These are phyloP conservation scores for Mycteria americana DNA, from an alignment of 2,797 vertebrate genomes.

Conservation along the genomic window DNA sequence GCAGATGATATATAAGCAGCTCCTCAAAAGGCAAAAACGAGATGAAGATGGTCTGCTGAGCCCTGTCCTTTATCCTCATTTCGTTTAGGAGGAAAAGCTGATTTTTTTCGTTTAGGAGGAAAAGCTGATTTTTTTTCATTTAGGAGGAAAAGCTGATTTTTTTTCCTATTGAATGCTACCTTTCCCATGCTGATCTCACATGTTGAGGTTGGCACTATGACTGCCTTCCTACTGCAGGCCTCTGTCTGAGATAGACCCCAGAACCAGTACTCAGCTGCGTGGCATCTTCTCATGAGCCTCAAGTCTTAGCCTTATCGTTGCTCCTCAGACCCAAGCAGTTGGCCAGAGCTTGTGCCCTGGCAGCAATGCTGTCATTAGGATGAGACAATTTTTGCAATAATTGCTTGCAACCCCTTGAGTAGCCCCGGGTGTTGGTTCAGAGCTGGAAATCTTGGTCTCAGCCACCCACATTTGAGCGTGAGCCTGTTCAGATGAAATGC, in stretches of 20 bases:
- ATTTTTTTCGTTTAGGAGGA: background rate
- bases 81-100: background rate
- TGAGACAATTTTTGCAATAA: background rate
- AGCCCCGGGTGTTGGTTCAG: background rate
- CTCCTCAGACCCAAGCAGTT: background rate
- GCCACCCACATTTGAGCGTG: background rate
- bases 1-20: background rate
- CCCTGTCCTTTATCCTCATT: background rate
- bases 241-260: background rate
- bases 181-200: background rate
- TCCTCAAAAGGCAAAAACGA: background rate
- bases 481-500: background rate
- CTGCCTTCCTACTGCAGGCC: background rate
- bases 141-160: too few species aligned
- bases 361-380: background rate
- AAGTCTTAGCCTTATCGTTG: background rate
- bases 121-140: too few species aligned
- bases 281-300: background rate
- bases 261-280: background rate
- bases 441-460: background rate
- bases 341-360: background rate
- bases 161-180: background rate
- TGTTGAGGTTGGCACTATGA: rapidly evolving
- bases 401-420: background rate
- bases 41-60: background rate